Conservation (phyloP, 2,797 vertebrate genomes). For the Malurus splendens region DNA sequence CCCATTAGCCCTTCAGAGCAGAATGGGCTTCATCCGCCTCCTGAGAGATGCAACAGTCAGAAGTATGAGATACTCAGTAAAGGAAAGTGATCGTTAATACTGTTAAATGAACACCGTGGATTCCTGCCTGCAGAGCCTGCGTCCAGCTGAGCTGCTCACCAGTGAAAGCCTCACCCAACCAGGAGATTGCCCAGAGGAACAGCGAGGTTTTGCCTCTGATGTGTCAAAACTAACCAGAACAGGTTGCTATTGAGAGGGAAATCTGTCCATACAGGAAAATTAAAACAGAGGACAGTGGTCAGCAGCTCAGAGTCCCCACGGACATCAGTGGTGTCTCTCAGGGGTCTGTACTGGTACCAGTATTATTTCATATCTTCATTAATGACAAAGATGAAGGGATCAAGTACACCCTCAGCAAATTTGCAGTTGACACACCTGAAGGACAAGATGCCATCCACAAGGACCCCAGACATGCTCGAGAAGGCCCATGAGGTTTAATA, state of each 20-base stretch:
- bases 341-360: background rate
- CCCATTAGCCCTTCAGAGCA: slow-evolving; percentile 22
- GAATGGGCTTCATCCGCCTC: background rate
- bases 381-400: background rate
- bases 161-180: background rate
- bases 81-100: background rate
- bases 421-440: background rate
- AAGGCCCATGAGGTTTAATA: background rate
- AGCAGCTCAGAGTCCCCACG: background rate
- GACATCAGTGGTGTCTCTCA: background rate
- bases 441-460: background rate
- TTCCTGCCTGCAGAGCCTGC: background rate
- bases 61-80: background rate
- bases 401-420: background rate
- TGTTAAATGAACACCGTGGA: background rate
- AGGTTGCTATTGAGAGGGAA: background rate
- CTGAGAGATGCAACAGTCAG: background rate
- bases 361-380: background rate
- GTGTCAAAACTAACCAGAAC: background rate
- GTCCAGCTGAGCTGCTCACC: background rate
- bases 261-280: background rate
- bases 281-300: background rate
- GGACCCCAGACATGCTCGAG: background rate
- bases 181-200: background rate
- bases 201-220: background rate